A percentile compares a stretch with the other conserved stretches of the same genome.
These are phyloP conservation scores for Tetranychus urticae DNA, from an alignment of 1,140 invertebrate genomes.

Conservation along the genomic window DNA sequence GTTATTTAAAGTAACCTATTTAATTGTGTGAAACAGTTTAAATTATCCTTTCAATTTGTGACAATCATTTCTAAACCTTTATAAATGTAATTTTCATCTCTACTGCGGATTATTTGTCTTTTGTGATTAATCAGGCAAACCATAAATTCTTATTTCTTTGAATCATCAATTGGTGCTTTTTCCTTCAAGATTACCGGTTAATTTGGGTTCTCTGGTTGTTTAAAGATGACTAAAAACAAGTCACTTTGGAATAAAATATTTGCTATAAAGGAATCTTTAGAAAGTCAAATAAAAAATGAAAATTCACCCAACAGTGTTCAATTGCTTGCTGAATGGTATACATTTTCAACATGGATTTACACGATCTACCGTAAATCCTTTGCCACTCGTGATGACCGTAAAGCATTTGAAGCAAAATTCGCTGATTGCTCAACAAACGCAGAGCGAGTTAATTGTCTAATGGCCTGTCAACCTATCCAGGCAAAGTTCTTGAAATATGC, in stretches of 20 bases:
- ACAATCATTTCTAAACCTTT: too few relatives aligned
- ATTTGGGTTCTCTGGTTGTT: too few relatives aligned
- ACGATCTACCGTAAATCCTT: not conserved
- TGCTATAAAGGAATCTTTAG: not conserved
- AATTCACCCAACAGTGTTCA: not conserved
- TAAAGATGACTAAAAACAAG: too few relatives aligned
- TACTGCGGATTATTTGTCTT: too few relatives aligned
- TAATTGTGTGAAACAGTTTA: too few relatives aligned
- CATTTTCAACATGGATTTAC: not conserved
- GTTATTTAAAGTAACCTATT: too few relatives aligned
- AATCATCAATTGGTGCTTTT: too few relatives aligned
- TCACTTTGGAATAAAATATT: too few relatives aligned
- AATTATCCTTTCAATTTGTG: not conserved
- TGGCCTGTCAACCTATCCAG: not conserved
- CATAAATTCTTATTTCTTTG: too few relatives aligned
- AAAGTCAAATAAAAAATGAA: not conserved
- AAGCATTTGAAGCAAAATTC: not conserved
- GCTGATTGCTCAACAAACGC: not conserved
- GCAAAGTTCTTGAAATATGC: not conserved
- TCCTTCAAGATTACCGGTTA: too few relatives aligned
- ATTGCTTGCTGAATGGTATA: not conserved
- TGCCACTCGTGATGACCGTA: not conserved
- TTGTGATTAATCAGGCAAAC: too few relatives aligned
- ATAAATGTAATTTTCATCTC: too few relatives aligned
- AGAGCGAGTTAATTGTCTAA: not conserved